Evolutionary conservation across 2,797 vertebrate genomes (phyloP), one percentile per base, ranked within the genome.

Genomic region (Cheirogaleus major): DNA sequence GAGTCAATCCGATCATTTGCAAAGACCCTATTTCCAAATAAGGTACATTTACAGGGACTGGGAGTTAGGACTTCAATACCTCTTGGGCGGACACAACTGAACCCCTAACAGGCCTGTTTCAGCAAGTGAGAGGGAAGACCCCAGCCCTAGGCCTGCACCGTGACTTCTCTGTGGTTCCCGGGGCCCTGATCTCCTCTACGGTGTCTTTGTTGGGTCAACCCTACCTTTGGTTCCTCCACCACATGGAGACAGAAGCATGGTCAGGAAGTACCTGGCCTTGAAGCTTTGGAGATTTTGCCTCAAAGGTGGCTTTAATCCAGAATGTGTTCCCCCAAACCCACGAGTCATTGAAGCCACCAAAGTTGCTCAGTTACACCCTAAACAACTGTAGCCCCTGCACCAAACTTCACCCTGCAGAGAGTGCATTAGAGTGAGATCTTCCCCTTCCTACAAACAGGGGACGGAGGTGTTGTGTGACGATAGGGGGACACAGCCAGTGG

Each of bases 151-250:
- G 32, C 50, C 78, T 25, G 23, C 70, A 69, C 32, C 5, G 5
- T 32, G 41, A 30, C 61, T 38, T 52, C 23, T 12, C 30, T 48
- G 35, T 20, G 11, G 4, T 6, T 43, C 22, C 25, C 75, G 41
- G 0, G 5, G 35, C 20, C 12, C 69, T 4, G 0, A 0, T 48
- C 63, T 59, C 76, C 17, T 45, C 59, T 8, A 18, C 2, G 0
- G 35, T 52, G 43, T 86, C 18, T 89, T 38, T 65, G 22, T 45
- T 50, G 67, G 23, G 73, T 50, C 35, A 25, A 5, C n/a, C 50
- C 27, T 22, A 5, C 50, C 32, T 69, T 79, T 61, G 32, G 27
- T 69, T 84, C 22, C 73, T 81, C 70, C n/a, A 52, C 22, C 4
- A 25, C 3, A 0, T 13, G 22, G 48, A 83, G 69, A 87, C 43